Evolutionary conservation across 2,797 vertebrate genomes (phyloP).

Genomic region (Monodelphis domestica): DNA sequence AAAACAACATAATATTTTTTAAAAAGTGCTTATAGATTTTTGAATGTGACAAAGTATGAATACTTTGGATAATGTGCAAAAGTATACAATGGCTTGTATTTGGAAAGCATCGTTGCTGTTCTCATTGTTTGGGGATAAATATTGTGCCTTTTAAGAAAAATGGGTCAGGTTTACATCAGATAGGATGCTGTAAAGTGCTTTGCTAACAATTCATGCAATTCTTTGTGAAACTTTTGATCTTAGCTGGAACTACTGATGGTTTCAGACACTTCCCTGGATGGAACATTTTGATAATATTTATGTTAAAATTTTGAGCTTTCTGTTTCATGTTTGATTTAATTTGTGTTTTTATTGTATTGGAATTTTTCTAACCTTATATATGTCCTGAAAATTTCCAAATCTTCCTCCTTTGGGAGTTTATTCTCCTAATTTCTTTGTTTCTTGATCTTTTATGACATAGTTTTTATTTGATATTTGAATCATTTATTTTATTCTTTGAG

Average conservation of each 20-base stretch:
- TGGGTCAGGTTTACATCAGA: neutral
- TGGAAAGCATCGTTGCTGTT: neutral
- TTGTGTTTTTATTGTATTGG: neutral
- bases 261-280: neutral
- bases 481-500: neutral
- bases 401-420: neutral
- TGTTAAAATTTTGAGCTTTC: neutral
- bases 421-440: neutral
- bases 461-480: neutral
- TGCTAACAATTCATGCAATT: neutral
- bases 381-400: neutral
- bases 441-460: neutral
- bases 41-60: neutral
- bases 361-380: neutral
- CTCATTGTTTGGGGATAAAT: neutral
- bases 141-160: neutral
- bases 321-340: neutral
- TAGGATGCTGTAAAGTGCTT: neutral
- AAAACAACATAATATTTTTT: too few species aligned
- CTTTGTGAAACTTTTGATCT: neutral
- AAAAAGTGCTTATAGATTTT: neutral
- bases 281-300: neutral
- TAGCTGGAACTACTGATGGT: neutral
- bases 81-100: neutral
- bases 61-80: neutral